phyloP scores from a whole-genome alignment of 2,888 invertebrate species.

The Rhingia campestris region DNA sequence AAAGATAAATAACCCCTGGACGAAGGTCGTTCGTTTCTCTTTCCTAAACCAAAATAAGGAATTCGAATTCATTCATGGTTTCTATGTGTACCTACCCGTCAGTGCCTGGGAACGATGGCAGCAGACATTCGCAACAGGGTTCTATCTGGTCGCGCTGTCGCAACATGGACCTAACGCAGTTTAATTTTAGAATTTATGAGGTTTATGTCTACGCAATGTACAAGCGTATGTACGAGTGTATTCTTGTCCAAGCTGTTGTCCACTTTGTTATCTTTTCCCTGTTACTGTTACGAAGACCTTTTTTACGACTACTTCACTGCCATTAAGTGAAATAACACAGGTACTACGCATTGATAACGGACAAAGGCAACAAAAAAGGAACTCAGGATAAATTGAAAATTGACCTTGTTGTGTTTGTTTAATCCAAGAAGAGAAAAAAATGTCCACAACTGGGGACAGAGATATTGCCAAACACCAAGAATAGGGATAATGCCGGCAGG shows the following conservation, averaged over 20 bases:
- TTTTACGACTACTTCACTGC: constrained; percentile 70
- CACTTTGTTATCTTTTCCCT: constrained; percentile 56
- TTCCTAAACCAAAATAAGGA: constrained; percentile 20
- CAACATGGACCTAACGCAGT: constrained; percentile 70
- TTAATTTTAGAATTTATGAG: constrained; percentile 72
- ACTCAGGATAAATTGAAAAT: constrained; percentile 67
- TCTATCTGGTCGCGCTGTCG: constrained; percentile 66
- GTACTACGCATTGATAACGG: constrained; percentile 69
- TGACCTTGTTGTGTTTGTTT: constrained; percentile 65
- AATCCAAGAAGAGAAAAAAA: constrained; percentile 45
- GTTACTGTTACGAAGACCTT: constrained; percentile 64
- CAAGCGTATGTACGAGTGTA: constrained; percentile 34
- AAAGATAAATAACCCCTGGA: constrained; percentile 59
- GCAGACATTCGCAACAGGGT: constrained; percentile 74
- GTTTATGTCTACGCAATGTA: constrained; percentile 70
- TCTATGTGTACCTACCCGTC: neutral
- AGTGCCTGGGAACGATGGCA: constrained; percentile 58
- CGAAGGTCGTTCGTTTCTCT: constrained; percentile 42
- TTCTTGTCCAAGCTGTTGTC: constrained; percentile 50
- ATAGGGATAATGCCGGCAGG: constrained; percentile 70
- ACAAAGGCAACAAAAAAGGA: constrained; percentile 40
- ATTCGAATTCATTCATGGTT: constrained; percentile 61
- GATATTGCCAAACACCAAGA: constrained; percentile 48
- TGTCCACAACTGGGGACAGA: constrained; percentile 34
- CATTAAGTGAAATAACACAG: constrained; percentile 74